phyloP scores from a whole-genome alignment of 1,140 invertebrate species.

The Pentalonia nigronervosa region DNA sequence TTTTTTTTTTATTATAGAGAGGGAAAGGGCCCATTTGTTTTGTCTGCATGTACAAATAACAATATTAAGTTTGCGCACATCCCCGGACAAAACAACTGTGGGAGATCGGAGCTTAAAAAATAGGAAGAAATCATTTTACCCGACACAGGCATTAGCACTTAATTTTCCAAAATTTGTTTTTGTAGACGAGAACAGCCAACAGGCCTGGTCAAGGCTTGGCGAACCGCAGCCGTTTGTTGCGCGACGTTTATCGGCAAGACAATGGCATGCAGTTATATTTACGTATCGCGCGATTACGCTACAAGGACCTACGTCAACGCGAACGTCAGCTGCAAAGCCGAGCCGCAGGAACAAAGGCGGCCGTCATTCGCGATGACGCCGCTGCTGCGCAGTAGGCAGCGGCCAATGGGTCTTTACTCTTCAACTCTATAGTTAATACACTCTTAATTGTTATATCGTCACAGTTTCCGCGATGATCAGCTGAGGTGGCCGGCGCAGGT shows the following conservation, averaged over 20 bases:
- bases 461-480: not conserved
- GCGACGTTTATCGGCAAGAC: not conserved
- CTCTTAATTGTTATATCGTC: not conserved
- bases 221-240: too few relatives aligned
- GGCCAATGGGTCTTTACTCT: not conserved
- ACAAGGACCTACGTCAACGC: conserved; percentile 2
- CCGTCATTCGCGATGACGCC: not conserved
- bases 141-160: not conserved
- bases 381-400: conserved; percentile 28
- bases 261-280: not conserved
- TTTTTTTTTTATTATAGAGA: not conserved
- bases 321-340: not conserved
- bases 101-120: too few relatives aligned
- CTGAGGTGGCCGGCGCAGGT: not conserved
- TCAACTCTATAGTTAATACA: not conserved
- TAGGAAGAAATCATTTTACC: not conserved
- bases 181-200: not conserved
- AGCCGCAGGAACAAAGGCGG: not conserved
- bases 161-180: not conserved
- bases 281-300: not conserved
- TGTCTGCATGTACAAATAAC: not conserved
- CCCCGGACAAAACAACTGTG: too few relatives aligned
- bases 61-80: not conserved
- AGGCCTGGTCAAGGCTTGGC: too few relatives aligned
- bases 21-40: not conserved